phyloP scores from a whole-genome alignment of 2,113 vertebrate species.

The Seriola rivoliana region DNA sequence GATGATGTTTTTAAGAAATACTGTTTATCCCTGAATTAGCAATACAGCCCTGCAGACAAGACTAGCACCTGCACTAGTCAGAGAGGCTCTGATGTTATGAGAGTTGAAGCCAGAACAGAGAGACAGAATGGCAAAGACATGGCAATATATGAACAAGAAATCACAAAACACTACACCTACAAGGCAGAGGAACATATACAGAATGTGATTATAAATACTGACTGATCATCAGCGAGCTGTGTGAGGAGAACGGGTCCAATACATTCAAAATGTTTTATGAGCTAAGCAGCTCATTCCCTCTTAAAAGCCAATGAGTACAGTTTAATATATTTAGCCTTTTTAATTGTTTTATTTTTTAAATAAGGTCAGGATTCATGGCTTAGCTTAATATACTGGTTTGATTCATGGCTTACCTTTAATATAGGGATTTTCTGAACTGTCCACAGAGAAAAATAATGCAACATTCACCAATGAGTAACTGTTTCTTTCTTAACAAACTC shows the following conservation, averaged over 20 bases:
- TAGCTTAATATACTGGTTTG: neutral
- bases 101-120: neutral
- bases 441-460: neutral
- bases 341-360: neutral
- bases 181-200: neutral
- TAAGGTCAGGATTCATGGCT: neutral
- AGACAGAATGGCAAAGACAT: neutral
- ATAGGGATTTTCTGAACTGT: neutral
- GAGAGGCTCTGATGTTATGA: too few species aligned
- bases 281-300: neutral
- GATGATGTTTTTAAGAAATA: neutral
- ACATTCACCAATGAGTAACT: neutral
- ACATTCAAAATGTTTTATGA: neutral
- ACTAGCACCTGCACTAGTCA: too few species aligned
- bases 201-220: neutral
- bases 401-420: neutral
- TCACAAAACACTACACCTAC: neutral
- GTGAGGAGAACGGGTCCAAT: neutral
- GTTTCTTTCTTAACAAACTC: neutral
- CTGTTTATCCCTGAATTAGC: neutral
- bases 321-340: neutral
- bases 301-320: neutral
- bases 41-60: neutral
- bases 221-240: neutral
- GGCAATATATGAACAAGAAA: neutral